These are phyloP conservation scores for Acropternis orthonyx DNA, from an alignment of 2,797 vertebrate genomes.

Conservation along the genomic window DNA sequence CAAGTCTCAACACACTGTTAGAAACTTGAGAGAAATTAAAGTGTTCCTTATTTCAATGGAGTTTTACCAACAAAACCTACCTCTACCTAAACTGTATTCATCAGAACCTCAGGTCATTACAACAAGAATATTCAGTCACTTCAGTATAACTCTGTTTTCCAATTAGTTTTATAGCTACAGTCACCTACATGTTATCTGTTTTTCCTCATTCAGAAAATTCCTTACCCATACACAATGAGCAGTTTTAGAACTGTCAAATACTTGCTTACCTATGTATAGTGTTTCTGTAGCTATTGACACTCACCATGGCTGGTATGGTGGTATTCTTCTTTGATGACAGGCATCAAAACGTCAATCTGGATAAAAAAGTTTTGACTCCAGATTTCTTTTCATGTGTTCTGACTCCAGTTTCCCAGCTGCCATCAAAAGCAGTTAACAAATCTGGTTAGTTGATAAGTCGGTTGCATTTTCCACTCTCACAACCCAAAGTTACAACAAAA, in stretches of 20 bases:
- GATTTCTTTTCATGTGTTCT: background rate
- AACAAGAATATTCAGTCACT: background rate
- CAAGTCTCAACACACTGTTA: background rate
- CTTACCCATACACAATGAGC: background rate
- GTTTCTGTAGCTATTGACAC: background rate
- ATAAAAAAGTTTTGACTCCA: background rate
- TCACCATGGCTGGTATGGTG: background rate
- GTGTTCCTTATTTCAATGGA: background rate
- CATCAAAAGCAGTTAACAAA: background rate
- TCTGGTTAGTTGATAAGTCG: background rate
- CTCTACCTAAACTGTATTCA: background rate
- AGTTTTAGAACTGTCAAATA: background rate
- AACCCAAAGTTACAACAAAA: background rate
- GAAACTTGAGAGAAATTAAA: background rate
- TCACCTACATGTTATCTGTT: background rate
- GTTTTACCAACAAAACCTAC: background rate
- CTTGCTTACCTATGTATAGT: background rate
- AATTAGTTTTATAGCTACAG: background rate
- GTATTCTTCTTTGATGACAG: background rate
- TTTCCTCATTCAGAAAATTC: background rate
- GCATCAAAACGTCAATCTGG: background rate
- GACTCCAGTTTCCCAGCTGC: background rate
- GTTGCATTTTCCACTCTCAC: accelerated
- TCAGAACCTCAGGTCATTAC: background rate
- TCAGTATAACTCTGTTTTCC: background rate